Conservation (phyloP, 2,113 vertebrate species). For the Nothobranchius furzeri region DNA sequence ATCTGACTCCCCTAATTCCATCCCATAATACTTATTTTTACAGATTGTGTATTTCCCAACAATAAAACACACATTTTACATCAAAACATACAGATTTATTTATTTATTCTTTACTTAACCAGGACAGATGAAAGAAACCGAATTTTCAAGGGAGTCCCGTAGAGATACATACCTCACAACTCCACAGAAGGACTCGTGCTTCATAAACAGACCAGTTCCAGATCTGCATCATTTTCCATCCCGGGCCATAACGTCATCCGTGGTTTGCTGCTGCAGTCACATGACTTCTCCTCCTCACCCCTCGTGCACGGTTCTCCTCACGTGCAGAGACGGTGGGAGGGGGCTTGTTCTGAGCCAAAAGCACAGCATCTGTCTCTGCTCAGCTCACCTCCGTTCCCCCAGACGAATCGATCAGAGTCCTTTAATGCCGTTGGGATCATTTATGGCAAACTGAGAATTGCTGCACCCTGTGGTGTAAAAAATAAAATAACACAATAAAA, state of each 20-base stretch:
- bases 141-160: no score
- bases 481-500: no score
- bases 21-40: no score
- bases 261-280: constrained; percentile 37
- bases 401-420: constrained; percentile 36
- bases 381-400: neutral
- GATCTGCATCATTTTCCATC: constrained; percentile 2
- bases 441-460: no score
- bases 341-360: constrained; percentile 25
- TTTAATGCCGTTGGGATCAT: no score
- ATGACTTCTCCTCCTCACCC: constrained; percentile 20
- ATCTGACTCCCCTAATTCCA: neutral
- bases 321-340: constrained; percentile 34
- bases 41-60: constrained; percentile 1
- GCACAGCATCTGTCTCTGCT: constrained; percentile 16
- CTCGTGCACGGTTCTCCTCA: constrained; percentile 37
- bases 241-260: constrained; percentile 22
- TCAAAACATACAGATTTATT: no score
- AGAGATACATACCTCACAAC: no score
- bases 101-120: no score
- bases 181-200: neutral
- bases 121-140: no score
- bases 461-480: no score
- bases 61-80: no score
- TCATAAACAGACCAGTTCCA: neutral